A percentile compares a stretch with the other conserved stretches of the same genome.
phyloP scores from a whole-genome alignment of 1,140 invertebrate genomes.

The Bilobella aurantiaca region DNA sequence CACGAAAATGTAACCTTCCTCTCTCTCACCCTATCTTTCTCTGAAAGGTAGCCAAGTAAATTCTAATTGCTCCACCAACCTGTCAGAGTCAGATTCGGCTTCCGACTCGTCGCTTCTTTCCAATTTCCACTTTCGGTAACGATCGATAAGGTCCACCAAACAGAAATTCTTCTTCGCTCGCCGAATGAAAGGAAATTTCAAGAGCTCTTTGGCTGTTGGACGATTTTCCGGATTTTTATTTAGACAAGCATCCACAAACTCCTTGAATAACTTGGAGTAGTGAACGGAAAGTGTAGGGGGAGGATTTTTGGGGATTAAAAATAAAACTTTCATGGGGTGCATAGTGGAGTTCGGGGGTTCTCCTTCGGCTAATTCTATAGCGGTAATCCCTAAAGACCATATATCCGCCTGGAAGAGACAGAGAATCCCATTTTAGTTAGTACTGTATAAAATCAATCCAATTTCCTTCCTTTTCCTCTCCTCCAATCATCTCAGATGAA shows the following conservation, averaged over 20 bases:
- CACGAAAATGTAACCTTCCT: too few relatives aligned
- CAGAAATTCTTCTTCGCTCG: constrained; percentile 95
- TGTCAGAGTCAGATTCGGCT: constrained; percentile 88
- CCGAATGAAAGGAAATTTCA: constrained; percentile 86
- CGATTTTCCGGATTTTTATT: constrained; percentile 99
- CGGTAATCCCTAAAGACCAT: constrained; percentile 98
- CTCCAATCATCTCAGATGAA: too few relatives aligned
- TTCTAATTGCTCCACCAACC: too few relatives aligned
- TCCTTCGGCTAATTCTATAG: constrained; percentile 97
- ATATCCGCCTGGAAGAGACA: constrained; percentile 72
- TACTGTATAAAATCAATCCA: too few relatives aligned
- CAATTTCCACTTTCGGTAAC: constrained; percentile 90
- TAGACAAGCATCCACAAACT: constrained; percentile 44
- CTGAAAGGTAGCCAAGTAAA: too few relatives aligned
- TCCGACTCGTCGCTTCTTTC: constrained; percentile 83
- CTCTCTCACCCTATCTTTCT: too few relatives aligned
- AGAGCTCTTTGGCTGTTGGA: constrained; percentile 85
- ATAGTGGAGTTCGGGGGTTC: constrained; percentile 98
- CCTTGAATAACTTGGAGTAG: constrained; percentile 94
- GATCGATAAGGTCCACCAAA: constrained; percentile 86
- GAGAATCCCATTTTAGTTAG: background rate
- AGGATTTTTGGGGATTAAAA: constrained; percentile 99
- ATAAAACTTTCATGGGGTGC: constrained; percentile 98
- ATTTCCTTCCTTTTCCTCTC: too few relatives aligned
- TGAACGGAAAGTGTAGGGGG: constrained; percentile 86